phyloP scores from a whole-genome alignment of 2,888 invertebrate genomes.

The Agrotis segetum region DNA sequence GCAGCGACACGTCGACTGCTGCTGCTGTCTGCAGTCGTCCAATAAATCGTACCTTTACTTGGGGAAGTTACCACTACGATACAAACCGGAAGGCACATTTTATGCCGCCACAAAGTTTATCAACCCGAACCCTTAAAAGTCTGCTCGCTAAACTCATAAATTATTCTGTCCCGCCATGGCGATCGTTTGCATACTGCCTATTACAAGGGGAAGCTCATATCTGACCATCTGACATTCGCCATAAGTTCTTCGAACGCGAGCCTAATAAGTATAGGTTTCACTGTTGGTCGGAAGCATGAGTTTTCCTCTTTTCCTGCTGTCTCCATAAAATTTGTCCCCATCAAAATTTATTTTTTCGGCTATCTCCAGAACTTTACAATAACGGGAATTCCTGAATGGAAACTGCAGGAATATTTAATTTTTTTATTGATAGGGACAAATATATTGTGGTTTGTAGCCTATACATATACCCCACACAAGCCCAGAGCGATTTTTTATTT shows the following conservation, averaged over 20 bases:
- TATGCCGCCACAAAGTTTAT: conserved; percentile 37
- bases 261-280: conserved; percentile 32
- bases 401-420: no score
- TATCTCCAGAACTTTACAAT: no score
- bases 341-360: no score
- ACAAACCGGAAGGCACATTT: conserved; percentile 51
- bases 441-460: background rate
- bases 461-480: background rate
- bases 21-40: no score
- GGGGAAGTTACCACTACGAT: background rate
- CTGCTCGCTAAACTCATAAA: conserved; percentile 62
- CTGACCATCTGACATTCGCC: conserved; percentile 68
- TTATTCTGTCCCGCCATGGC: conserved; percentile 55
- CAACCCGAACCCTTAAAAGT: conserved; percentile 63
- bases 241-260: conserved; percentile 48
- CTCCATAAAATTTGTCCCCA: no score
- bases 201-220: conserved; percentile 73
- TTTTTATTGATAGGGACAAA: no score
- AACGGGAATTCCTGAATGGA: no score
- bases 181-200: conserved; percentile 68
- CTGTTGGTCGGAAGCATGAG: conserved; percentile 53
- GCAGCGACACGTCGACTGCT: no score
- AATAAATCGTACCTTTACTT: background rate
- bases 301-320: no score
- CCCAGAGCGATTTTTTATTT: background rate